phyloP scores from a whole-genome alignment of 2,888 invertebrate species.

The Prosopocoilus inquinatus region DNA sequence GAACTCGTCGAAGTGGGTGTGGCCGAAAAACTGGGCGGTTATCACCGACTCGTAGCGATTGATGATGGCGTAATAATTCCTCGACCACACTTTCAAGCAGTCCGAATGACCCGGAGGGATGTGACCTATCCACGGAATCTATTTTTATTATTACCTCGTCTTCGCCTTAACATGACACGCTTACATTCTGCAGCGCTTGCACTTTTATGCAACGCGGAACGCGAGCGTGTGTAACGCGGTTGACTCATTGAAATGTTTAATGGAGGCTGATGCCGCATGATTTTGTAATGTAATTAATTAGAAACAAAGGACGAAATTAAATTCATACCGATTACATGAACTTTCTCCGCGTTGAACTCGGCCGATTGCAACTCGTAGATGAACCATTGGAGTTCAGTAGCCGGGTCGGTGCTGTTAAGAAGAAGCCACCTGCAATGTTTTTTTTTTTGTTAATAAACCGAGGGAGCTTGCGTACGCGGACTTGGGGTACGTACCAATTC shows the following conservation, averaged over 20 bases:
- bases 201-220: too few species aligned
- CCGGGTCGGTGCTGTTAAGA: slow-evolving; percentile 94
- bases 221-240: too few species aligned
- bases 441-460: too few species aligned
- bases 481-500: slow-evolving; percentile 69
- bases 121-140: slow-evolving; percentile 59
- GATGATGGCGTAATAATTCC: slow-evolving; percentile 88
- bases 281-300: too few species aligned
- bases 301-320: background rate
- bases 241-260: too few species aligned
- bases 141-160: background rate
- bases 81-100: slow-evolving; percentile 93
- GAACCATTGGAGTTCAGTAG: slow-evolving; percentile 92
- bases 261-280: too few species aligned
- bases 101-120: slow-evolving; percentile 94
- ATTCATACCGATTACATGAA: slow-evolving; percentile 84
- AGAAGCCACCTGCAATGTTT: slow-evolving; percentile 73
- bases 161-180: background rate
- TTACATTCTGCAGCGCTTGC: too few species aligned
- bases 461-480: background rate
- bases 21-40: slow-evolving; percentile 89
- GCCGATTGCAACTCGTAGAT: slow-evolving; percentile 92
- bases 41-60: slow-evolving; percentile 88
- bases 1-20: slow-evolving; percentile 92
- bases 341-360: slow-evolving; percentile 91